Conservation (phyloP, 1,140 invertebrate species). For the Heliconius himera region DNA sequence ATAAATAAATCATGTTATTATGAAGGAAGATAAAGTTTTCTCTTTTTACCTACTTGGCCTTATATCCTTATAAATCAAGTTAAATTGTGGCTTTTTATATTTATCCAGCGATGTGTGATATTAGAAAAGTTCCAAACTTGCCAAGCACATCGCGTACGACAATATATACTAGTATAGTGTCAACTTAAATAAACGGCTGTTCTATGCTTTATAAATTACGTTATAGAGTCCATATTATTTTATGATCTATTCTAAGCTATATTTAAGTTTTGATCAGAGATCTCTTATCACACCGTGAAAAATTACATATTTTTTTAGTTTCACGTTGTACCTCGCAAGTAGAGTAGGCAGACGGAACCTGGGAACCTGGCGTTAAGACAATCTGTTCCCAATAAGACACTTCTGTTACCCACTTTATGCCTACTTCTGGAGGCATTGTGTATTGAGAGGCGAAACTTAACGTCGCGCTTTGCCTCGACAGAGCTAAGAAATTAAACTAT, state of each 20-base stretch:
- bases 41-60: not conserved
- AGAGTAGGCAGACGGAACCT: too few relatives aligned
- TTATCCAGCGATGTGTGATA: constrained; percentile 12
- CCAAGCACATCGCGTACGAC: constrained; percentile 1
- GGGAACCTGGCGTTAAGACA: too few relatives aligned
- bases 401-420: too few relatives aligned
- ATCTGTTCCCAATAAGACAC: too few relatives aligned
- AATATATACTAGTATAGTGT: not conserved
- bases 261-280: not conserved
- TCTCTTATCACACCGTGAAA: too few relatives aligned
- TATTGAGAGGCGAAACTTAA: too few relatives aligned
- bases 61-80: not conserved
- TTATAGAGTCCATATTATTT: too few relatives aligned
- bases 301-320: too few relatives aligned
- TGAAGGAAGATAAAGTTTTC: not conserved
- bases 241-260: not conserved
- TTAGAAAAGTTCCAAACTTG: not conserved
- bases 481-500: too few relatives aligned
- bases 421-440: too few relatives aligned
- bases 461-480: too few relatives aligned
- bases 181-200: not conserved
- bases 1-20: not conserved
- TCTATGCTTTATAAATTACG: not conserved
- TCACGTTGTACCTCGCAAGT: too few relatives aligned
- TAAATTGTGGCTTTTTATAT: constrained; percentile 8